These are phyloP conservation scores for Maniola hyperantus DNA, from an alignment of 2,888 invertebrate species.

Conservation along the genomic window DNA sequence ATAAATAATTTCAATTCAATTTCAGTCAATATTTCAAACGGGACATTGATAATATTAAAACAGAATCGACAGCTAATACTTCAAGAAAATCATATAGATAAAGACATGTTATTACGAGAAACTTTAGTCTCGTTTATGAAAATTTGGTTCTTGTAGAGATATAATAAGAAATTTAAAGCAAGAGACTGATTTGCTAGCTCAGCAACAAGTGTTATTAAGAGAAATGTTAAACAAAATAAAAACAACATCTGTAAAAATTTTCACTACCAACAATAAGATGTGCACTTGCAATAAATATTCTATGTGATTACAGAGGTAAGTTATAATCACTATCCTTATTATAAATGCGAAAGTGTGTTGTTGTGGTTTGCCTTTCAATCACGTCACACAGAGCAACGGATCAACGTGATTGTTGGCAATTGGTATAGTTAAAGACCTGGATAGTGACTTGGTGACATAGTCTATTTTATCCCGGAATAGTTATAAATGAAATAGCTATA, in stretches of 20 bases:
- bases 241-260: constrained; percentile 42
- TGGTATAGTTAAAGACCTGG: too few relatives aligned
- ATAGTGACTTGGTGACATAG: too few relatives aligned
- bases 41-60: constrained; percentile 9
- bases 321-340: too few relatives aligned
- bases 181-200: constrained; percentile 54
- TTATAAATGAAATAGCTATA: too few relatives aligned
- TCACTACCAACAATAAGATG: constrained; percentile 45
- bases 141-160: constrained; percentile 63
- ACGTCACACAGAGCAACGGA: too few relatives aligned
- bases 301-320: neutral
- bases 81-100: constrained; percentile 5
- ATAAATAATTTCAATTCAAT: neutral
- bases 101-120: constrained; percentile 31
- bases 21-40: neutral
- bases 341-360: too few relatives aligned
- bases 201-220: constrained; percentile 51
- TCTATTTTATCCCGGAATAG: too few relatives aligned
- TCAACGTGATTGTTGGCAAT: too few relatives aligned
- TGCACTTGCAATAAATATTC: constrained; percentile 48
- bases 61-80: neutral
- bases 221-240: constrained; percentile 46
- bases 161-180: constrained; percentile 56
- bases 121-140: constrained; percentile 42
- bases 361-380: too few relatives aligned